These are phyloP conservation scores for Eupithecia exiguata DNA, from an alignment of 2,888 invertebrate genomes.

Conservation along the genomic window DNA sequence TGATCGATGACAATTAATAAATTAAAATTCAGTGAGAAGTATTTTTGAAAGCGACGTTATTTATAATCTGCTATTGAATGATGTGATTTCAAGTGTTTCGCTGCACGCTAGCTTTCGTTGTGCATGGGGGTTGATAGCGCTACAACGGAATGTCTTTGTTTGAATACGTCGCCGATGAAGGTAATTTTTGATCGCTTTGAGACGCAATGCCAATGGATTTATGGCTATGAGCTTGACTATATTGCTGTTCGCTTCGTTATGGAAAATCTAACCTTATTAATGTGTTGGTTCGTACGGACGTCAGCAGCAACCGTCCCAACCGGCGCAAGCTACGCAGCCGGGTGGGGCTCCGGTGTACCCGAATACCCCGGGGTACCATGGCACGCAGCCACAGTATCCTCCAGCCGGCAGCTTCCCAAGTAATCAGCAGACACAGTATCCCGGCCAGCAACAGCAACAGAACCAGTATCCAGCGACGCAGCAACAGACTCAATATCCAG, in stretches of 20 bases:
- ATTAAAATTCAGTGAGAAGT: conserved; percentile 64
- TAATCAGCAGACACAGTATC: conserved; percentile 71
- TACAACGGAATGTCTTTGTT: conserved; percentile 77
- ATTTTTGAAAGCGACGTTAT: conserved; percentile 67
- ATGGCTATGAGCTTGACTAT: conserved; percentile 78
- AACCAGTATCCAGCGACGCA: conserved; percentile 35
- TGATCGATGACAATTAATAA: conserved; percentile 52
- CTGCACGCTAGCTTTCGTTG: conserved; percentile 84
- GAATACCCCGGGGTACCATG: conserved; percentile 83
- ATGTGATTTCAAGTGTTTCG: conserved; percentile 78
- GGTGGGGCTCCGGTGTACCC: conserved; percentile 80
- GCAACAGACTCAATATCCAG: conserved; percentile 58
- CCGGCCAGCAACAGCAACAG: conserved; percentile 65
- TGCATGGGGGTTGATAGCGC: conserved; percentile 82
- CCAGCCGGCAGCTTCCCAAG: conserved; percentile 80
- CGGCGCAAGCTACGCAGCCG: conserved; percentile 82
- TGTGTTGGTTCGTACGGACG: conserved; percentile 85
- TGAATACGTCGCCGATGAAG: conserved; percentile 69
- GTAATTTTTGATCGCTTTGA: conserved; percentile 79
- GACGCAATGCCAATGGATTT: conserved; percentile 72
- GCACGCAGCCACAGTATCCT: conserved; percentile 83
- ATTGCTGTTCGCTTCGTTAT: conserved; percentile 81
- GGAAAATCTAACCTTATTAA: conserved; percentile 85
- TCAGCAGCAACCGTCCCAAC: conserved; percentile 84
- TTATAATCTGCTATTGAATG: conserved; percentile 68